Evolutionary conservation across 2,888 invertebrate genomes (phyloP).

Genomic region (Drosophila colorata): DNA sequence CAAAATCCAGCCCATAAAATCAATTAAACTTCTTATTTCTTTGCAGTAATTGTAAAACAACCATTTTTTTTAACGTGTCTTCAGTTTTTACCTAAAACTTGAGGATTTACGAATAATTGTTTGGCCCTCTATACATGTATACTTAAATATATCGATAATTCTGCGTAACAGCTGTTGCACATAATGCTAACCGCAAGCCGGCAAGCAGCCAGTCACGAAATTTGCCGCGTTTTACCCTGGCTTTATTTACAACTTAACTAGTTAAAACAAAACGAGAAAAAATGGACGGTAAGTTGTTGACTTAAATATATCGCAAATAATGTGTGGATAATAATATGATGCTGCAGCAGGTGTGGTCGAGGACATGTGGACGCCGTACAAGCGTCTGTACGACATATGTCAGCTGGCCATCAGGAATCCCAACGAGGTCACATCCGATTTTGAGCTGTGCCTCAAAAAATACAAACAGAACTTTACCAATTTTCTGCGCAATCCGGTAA

Average conservation of each 20-base stretch:
- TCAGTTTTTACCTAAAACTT: no score
- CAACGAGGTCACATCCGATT: conserved; percentile 86
- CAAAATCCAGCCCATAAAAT: no score
- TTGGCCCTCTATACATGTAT: no score
- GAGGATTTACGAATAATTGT: no score
- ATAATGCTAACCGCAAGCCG: conserved; percentile 32
- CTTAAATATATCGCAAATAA: not conserved
- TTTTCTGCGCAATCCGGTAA: conserved; percentile 94
- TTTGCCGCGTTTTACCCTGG: conserved; percentile 52
- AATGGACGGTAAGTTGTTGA: conserved; percentile 41
- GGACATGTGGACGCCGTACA: conserved; percentile 94
- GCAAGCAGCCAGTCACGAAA: conserved; percentile 3
- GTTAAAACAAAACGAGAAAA: not conserved
- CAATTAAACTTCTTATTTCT: no score
- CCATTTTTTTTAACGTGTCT: no score
- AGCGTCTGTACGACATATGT: conserved; percentile 90
- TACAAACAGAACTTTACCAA: conserved; percentile 95
- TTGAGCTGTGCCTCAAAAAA: conserved; percentile 91
- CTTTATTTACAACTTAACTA: not conserved
- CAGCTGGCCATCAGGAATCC: conserved; percentile 89
- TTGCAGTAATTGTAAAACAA: no score
- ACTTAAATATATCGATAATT: not conserved
- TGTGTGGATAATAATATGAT: not conserved
- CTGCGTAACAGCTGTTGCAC: not conserved
- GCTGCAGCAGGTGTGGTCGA: conserved; percentile 84